Evolutionary conservation across 2,797 vertebrate species (phyloP), one percentile per base, ranked within the genome.

Genomic region (Valencia hispanica): DNA sequence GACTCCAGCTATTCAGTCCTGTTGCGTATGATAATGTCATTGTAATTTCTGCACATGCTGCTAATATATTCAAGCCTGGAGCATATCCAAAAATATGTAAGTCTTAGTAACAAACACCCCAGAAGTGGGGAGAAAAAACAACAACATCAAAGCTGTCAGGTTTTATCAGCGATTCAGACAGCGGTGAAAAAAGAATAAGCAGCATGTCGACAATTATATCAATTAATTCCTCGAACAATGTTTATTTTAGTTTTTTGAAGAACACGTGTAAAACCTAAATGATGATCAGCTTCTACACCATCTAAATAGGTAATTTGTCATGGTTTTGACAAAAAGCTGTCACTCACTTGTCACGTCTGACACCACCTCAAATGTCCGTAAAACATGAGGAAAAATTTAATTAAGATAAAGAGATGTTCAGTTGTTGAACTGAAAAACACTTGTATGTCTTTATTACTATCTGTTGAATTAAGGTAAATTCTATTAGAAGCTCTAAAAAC

Each of bases 41-140:
- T 17, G 50, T 73, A 39, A 73, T 65, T 39, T 72, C 32, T 70
- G 63, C 22, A 75, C 48, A 75, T 79, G 45, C 27, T 70, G 22
- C 20, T 73, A 73, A 85, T 78, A 27, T 74, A 84, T 85, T 82
- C 75, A 82, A 68, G 75, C 79, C 71, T 41, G 65, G 48, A 63
- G 75, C n/a, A 20, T 4, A 36, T 79, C 36, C 63, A 66, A 66
- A 66, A 66, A 66, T 66, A 39, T 66, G 22, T n/a, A 66, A 41
- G 63, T 66, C 34, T 47, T 65, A 39, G 70, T 79, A 74, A 69
- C 65, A 76, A 79, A 73, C 41, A 48, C 43, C 18, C 18, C 25
- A 48, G 25, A 65, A 55, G 57, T 73, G 50, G 1, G 34, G 3
- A 30, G n/a, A 57, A 59, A 61, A 63, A 59, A 18, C 27, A 57